Evolutionary conservation across 2,888 invertebrate species (phyloP).

Genomic region (Rotaria sp.): DNA sequence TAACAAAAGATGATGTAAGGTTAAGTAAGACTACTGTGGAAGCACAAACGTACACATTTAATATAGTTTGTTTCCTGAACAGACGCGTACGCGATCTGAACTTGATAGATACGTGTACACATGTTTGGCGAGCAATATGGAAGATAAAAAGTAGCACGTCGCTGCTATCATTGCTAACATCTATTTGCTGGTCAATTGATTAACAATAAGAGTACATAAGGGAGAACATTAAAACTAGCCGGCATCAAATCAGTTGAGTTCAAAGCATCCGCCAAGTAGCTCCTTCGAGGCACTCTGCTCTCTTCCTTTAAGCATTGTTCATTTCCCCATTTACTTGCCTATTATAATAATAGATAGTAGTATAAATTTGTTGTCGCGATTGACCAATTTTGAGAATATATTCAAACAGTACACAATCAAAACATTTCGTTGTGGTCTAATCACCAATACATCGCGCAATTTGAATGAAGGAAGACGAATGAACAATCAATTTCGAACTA

Average conservation of each 20-base stretch:
- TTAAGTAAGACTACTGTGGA: background rate
- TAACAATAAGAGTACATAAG: background rate
- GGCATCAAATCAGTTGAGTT: background rate
- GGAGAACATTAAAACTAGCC: background rate
- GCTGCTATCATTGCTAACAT: background rate
- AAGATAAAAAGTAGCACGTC: background rate
- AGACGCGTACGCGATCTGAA: background rate
- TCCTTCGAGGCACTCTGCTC: background rate
- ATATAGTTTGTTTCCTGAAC: background rate
- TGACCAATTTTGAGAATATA: background rate
- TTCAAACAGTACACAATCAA: background rate
- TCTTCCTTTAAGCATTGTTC: background rate
- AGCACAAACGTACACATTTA: background rate
- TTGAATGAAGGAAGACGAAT: background rate
- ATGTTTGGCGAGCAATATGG: background rate
- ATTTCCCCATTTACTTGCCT: background rate
- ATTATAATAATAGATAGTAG: background rate
- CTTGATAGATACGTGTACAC: background rate
- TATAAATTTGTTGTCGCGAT: background rate
- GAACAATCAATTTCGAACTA: constrained; percentile 18
- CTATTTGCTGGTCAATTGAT: background rate
- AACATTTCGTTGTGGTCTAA: background rate
- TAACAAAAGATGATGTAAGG: background rate
- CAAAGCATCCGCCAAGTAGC: background rate
- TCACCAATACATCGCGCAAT: background rate